A percentile compares a stretch with the other conserved stretches of the same genome.
Evolutionary conservation across 2,113 vertebrate genomes (phyloP).

Genomic region (Psittacara wagleri): DNA sequence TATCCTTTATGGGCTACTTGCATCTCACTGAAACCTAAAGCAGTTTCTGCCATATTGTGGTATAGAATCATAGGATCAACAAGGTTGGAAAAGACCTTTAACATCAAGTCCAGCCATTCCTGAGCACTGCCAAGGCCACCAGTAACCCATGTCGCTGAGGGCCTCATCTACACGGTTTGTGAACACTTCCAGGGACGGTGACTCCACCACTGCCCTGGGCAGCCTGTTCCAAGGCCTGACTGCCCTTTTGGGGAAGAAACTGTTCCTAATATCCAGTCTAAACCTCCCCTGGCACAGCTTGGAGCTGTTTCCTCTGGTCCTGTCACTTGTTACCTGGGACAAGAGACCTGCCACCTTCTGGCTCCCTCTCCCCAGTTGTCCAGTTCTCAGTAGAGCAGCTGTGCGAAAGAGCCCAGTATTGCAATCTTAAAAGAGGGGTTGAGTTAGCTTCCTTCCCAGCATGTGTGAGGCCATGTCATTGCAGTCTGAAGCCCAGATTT

Average conservation of each 20-base stretch:
- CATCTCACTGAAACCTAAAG: background rate
- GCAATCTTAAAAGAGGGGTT: background rate
- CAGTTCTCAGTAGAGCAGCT: background rate
- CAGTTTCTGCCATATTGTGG: background rate
- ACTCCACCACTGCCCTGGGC: background rate
- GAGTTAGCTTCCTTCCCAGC: background rate
- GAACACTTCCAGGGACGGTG: background rate
- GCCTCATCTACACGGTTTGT: background rate
- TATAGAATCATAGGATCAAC: background rate
- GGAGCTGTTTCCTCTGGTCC: background rate
- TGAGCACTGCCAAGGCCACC: background rate
- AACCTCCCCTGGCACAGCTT: background rate
- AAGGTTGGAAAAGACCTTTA: background rate
- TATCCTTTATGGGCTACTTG: background rate
- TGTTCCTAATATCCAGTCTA: background rate
- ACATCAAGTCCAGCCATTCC: background rate
- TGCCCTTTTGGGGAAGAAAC: background rate
- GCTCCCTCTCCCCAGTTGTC: background rate
- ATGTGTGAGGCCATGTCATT: accelerated
- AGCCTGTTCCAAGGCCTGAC: background rate
- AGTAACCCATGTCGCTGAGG: background rate
- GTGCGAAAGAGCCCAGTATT: background rate
- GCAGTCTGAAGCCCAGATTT: background rate
- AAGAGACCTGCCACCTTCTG: background rate
- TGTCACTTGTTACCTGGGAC: background rate